Evolutionary conservation across 1,140 invertebrate species (phyloP).

Genomic region (Drosophila teissieri): DNA sequence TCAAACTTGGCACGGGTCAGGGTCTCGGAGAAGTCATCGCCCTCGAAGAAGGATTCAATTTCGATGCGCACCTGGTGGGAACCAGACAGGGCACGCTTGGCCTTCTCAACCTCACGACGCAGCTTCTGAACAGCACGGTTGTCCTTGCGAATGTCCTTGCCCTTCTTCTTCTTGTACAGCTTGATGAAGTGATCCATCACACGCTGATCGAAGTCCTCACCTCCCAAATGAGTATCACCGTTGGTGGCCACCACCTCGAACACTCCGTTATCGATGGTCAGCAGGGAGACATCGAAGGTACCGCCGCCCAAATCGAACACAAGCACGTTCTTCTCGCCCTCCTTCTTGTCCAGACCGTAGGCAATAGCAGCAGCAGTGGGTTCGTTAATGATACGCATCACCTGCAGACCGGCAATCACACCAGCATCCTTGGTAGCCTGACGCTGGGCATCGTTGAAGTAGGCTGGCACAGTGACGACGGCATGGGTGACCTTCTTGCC

Average conservation of each 20-base stretch:
- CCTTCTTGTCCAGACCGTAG: slow-evolving; percentile 99
- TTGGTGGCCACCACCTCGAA: slow-evolving; percentile 97
- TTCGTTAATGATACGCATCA: slow-evolving; percentile 99
- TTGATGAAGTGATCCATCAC: slow-evolving; percentile 99
- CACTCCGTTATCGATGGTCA: slow-evolving; percentile 99
- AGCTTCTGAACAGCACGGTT: slow-evolving; percentile 98
- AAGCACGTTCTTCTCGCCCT: slow-evolving; percentile 99
- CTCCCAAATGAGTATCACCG: slow-evolving; percentile 99
- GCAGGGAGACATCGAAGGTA: slow-evolving; percentile 99
- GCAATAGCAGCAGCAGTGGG: slow-evolving; percentile 99
- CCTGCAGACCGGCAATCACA: slow-evolving; percentile 95
- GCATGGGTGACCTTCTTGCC: slow-evolving; percentile 99
- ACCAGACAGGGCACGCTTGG: slow-evolving; percentile 97
- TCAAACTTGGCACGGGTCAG: slow-evolving; percentile 99
- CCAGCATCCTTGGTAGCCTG: slow-evolving; percentile 98
- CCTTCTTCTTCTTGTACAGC: slow-evolving; percentile 99
- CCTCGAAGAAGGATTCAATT: slow-evolving; percentile 99
- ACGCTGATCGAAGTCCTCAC: slow-evolving; percentile 99
- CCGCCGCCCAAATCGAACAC: slow-evolving; percentile 99
- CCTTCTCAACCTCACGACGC: slow-evolving; percentile 98
- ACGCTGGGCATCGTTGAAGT: slow-evolving; percentile 99
- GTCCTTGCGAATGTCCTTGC: slow-evolving; percentile 98
- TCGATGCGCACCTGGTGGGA: slow-evolving; percentile 99
- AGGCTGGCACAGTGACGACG: slow-evolving; percentile 99
- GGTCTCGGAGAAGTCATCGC: slow-evolving; percentile 99